Conservation (phyloP, 2,888 invertebrate species). For the Drosophila trichaetosa region DNA sequence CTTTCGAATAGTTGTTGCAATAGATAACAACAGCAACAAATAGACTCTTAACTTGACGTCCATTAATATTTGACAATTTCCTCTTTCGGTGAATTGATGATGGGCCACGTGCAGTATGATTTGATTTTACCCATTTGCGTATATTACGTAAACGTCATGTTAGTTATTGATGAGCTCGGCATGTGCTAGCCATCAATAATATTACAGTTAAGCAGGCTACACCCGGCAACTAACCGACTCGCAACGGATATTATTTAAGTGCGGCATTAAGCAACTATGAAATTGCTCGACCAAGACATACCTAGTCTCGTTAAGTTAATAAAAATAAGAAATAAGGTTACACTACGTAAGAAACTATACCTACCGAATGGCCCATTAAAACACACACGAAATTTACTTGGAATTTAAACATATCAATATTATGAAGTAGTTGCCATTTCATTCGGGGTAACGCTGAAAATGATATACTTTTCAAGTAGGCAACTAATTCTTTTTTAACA, state of each 20-base stretch:
- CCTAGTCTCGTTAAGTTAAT: neutral
- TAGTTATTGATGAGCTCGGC: slow-evolving; percentile 66
- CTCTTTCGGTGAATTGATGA: slow-evolving; percentile 65
- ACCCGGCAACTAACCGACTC: neutral
- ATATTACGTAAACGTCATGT: slow-evolving; percentile 63
- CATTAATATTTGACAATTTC: slow-evolving; percentile 79
- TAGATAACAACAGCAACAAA: slow-evolving; percentile 51
- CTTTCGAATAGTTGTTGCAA: slow-evolving; percentile 70
- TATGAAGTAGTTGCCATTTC: neutral
- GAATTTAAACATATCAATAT: neutral
- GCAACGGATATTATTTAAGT: slow-evolving; percentile 43
- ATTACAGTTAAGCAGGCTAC: slow-evolving; percentile 22
- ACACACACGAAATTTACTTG: neutral
- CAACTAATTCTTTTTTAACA: no score
- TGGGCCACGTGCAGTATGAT: slow-evolving; percentile 57
- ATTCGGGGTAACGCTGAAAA: neutral
- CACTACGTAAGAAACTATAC: neutral
- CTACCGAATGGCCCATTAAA: neutral
- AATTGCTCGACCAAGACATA: neutral
- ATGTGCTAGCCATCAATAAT: slow-evolving; percentile 70
- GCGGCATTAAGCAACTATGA: slow-evolving; percentile 31
- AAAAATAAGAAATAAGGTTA: neutral
- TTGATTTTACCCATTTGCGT: slow-evolving; percentile 68
- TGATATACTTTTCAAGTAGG: neutral
- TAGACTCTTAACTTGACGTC: slow-evolving; percentile 57